These are phyloP conservation scores for Phymorhynchus buccinoides DNA, from an alignment of 1,140 invertebrate genomes.

Conservation along the genomic window DNA sequence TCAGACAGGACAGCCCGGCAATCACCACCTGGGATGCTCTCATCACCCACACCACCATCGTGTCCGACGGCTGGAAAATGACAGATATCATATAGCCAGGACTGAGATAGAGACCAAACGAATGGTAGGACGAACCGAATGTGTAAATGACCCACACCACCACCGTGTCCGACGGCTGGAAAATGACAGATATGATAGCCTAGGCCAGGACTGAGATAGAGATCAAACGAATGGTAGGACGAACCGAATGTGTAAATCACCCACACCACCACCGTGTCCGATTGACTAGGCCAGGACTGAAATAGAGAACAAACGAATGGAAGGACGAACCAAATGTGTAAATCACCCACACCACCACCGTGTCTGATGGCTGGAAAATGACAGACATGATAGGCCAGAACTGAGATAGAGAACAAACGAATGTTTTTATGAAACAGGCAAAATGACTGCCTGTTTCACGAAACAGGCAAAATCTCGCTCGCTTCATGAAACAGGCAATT, in stretches of 20 bases:
- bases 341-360: conserved; percentile 98
- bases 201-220: no score
- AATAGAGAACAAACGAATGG: no score
- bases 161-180: conserved; percentile 77
- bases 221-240: no score
- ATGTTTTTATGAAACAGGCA: no score
- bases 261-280: conserved; percentile 89
- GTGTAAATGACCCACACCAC: conserved; percentile 99
- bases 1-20: conserved; percentile 89
- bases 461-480: no score
- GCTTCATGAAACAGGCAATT: no score
- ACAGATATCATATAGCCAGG: not conserved
- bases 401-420: no score
- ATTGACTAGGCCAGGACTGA: not conserved
- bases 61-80: conserved; percentile 58
- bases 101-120: no score
- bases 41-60: conserved; percentile 98
- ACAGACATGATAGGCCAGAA: not conserved
- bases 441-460: no score
- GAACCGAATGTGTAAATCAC: no score
- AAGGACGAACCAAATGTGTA: no score
- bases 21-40: conserved; percentile 89
- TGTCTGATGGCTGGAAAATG: conserved; percentile 58
- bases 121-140: no score
- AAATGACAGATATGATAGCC: conserved; percentile 33